Evolutionary conservation across 2,113 vertebrate species (phyloP).

Genomic region (Athene cunicularia): DNA sequence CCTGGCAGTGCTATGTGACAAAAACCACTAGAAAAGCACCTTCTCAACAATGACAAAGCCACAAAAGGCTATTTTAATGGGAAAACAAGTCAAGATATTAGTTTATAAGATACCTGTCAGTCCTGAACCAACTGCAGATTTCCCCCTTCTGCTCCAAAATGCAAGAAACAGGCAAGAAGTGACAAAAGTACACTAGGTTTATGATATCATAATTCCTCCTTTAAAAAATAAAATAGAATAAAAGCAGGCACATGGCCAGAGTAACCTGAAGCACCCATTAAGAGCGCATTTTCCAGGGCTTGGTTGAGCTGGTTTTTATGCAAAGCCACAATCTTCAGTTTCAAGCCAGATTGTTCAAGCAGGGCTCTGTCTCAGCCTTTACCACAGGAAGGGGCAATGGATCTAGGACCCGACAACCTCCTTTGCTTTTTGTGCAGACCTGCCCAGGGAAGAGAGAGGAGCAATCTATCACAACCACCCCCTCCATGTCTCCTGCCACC

Average conservation of each 20-base stretch:
- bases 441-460: not conserved
- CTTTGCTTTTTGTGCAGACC: not conserved
- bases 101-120: not conserved
- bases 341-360: not conserved
- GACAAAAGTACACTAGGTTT: rapidly evolving
- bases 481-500: rapidly evolving
- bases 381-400: not conserved
- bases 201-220: not conserved
- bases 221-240: not conserved
- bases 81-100: not conserved
- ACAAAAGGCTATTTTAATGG: not conserved
- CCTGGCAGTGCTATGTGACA: not conserved
- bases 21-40: not conserved
- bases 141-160: not conserved
- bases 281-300: not conserved
- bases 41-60: not conserved
- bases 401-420: not conserved
- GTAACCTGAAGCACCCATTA: not conserved
- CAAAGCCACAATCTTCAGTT: not conserved
- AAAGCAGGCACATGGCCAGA: not conserved
- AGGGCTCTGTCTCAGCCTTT: not conserved
- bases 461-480: not conserved
- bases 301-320: not conserved
- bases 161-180: not conserved
- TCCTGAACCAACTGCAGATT: not conserved